Conservation (phyloP, 2,113 vertebrate genomes). For the Manacus vitellinus region DNA sequence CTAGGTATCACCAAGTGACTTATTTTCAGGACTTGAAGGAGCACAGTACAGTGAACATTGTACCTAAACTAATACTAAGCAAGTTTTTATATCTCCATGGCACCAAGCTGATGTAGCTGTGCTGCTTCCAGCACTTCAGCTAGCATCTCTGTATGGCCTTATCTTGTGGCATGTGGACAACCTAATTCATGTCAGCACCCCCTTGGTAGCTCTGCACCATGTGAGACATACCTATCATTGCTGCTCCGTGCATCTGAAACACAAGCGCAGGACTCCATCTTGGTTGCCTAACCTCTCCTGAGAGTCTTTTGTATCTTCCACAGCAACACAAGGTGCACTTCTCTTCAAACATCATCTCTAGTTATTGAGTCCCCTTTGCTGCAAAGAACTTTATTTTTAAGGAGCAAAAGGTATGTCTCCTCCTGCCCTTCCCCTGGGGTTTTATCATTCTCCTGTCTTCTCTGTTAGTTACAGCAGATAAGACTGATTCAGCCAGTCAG, state of each 20-base stretch:
- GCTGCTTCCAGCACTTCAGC: neutral
- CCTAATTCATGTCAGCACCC: neutral
- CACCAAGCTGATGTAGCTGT: neutral
- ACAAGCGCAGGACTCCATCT: neutral
- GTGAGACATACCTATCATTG: neutral
- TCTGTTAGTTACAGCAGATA: neutral
- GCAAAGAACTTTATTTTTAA: neutral
- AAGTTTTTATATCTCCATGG: neutral
- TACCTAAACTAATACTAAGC: neutral
- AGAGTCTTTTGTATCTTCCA: neutral
- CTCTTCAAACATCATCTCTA: neutral
- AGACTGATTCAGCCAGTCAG: neutral
- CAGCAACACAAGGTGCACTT: neutral
- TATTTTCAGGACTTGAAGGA: neutral
- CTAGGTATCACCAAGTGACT: neutral
- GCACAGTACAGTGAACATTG: neutral
- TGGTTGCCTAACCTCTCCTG: neutral
- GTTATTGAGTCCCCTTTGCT: neutral
- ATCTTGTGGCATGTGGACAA: neutral
- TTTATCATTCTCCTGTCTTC: neutral
- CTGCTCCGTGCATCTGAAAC: neutral
- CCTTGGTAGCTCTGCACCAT: neutral
- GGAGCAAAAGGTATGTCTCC: neutral
- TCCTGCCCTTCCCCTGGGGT: neutral
- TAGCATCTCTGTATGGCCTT: neutral